Evolutionary conservation across 2,888 invertebrate species (phyloP), one percentile per base, ranked within the genome.

Genomic region (Thysanoteuthis rhombus): DNA sequence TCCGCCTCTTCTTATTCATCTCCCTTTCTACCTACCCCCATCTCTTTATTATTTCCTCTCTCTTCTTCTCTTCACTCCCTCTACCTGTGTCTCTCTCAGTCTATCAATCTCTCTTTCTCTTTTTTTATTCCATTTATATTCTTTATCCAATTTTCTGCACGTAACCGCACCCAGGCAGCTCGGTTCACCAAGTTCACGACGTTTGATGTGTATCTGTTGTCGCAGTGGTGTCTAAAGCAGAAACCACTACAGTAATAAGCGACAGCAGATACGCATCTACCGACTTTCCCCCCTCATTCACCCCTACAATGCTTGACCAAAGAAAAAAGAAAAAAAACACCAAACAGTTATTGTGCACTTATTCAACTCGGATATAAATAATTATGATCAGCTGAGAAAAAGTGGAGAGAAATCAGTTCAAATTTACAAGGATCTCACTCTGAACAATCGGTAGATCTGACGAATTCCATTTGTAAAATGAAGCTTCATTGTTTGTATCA

Each of bases 71-170:
- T 75, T 75, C 6, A 36, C 75, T n/a, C 75, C 10, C 36, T 36
- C 75, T 36, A n/a, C n/a, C n/a, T 75, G n/a, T n/a, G 8, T 58
- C 4, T 58, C 10, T 75, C 1, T 75, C 32, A n/a, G 19, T 75
- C 75, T 75, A 75, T 75, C 75, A 10, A n/a, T 75, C 16, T 75
- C 10, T 75, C n/a, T n/a, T n/a, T 4, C 10, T n/a, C 19, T n/a
- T 3, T 75, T 75, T 75, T 75, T 16, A 75, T 75, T 36, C 75
- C n/a, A 16, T 75, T 75, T 75, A 75, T 75, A 75, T 75, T 75
- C 75, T 75, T 75, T 75, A 75, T 75, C 75, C 75, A 75, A 75
- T 75, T 75, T 75, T 75, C 75, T 75, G 75, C 75, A 75, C 75
- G 75, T n/a, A 75, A 75, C 75, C 75, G 75, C 75, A 36, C 75